phyloP scores from a whole-genome alignment of 2,888 invertebrate genomes.

The Ditula angustiorana region DNA sequence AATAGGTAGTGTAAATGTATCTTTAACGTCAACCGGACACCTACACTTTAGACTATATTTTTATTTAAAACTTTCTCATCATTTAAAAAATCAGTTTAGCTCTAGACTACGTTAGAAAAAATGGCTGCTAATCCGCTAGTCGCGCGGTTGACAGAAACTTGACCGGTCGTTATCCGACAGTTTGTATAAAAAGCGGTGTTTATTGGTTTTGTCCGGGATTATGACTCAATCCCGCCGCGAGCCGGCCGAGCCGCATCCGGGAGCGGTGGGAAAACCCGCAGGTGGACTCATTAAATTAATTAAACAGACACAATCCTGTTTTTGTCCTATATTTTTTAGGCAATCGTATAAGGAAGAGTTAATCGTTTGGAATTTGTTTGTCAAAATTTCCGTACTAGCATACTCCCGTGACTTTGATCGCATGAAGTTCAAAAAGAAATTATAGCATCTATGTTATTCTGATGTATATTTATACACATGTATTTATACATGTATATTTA shows the following conservation, averaged over 20 bases:
- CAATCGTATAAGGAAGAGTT: no score
- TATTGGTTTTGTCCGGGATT: slow-evolving; percentile 25
- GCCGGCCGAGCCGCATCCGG: background rate
- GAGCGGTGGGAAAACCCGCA: slow-evolving; percentile 20
- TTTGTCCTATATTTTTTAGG: slow-evolving; percentile 12
- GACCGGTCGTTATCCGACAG: background rate
- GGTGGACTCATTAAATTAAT: slow-evolving; percentile 23
- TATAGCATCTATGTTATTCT: no score
- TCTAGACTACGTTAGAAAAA: background rate
- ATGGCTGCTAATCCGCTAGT: slow-evolving; percentile 15
- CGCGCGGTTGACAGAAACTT: background rate
- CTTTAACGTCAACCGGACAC: no score
- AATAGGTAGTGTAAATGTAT: no score
- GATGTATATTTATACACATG: no score
- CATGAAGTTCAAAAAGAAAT: no score
- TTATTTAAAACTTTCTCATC: background rate
- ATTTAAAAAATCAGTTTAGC: background rate
- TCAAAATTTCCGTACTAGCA: no score
- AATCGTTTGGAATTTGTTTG: no score
- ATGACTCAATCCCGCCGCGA: slow-evolving; percentile 23
- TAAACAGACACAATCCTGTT: slow-evolving; percentile 26
- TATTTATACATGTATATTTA: no score
- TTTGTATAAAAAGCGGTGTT: slow-evolving; percentile 17
- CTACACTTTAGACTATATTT: no score
- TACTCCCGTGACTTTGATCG: no score